These are phyloP conservation scores for Erebia epiphron DNA, from an alignment of 2,888 invertebrate genomes.

Conservation along the genomic window DNA sequence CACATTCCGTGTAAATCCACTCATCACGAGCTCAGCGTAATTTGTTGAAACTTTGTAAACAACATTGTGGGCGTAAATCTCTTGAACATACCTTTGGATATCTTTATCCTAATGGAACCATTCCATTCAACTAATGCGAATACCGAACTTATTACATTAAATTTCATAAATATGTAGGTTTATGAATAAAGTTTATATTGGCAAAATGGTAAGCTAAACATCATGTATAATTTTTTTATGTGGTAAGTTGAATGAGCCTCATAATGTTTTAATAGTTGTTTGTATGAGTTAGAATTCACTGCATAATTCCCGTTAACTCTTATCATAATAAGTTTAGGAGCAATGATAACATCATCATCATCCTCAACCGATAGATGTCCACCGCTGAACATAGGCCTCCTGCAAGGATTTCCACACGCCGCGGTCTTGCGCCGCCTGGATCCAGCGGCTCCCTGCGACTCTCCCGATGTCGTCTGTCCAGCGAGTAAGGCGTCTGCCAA, in stretches of 20 bases:
- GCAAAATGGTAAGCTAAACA: background rate
- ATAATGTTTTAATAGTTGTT: background rate
- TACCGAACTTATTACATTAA: background rate
- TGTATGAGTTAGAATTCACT: background rate
- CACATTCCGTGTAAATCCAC: constrained; percentile 8
- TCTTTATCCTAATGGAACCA: constrained; percentile 8
- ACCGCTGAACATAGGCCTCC: no score
- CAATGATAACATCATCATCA: no score
- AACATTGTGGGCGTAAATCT: constrained; percentile 33
- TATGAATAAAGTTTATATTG: background rate
- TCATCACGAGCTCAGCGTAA: background rate
- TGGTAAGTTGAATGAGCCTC: background rate
- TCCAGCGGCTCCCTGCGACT: no score
- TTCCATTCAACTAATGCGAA: constrained; percentile 8
- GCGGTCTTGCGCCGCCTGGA: no score
- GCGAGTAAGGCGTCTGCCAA: no score
- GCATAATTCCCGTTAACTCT: no score
- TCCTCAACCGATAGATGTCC: no score
- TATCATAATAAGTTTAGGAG: background rate
- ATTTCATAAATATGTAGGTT: background rate
- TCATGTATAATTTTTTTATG: background rate
- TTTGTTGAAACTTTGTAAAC: constrained; percentile 29
- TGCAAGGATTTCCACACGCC: no score
- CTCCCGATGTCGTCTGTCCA: no score
- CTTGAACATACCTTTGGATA: constrained; percentile 31